These are phyloP conservation scores for Anser brachyrhynchus DNA, from an alignment of 2,113 vertebrate genomes.

Conservation along the genomic window DNA sequence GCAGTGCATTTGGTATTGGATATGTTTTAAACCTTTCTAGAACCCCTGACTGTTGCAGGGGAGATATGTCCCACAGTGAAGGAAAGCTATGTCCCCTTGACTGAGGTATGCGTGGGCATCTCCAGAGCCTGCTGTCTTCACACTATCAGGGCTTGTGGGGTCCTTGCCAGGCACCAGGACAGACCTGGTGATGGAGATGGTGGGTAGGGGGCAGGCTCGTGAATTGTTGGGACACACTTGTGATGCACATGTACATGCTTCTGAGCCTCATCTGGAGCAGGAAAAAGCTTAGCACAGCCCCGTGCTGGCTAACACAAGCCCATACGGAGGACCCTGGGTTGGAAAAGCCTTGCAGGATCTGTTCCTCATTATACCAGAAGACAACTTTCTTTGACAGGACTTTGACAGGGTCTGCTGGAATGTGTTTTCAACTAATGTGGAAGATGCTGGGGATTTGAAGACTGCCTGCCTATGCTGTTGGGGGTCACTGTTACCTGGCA, in stretches of 20 bases:
- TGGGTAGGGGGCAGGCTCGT: not conserved
- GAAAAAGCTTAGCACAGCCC: not conserved
- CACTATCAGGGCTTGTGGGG: not conserved
- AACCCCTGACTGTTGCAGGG: not conserved
- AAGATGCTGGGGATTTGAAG: not conserved
- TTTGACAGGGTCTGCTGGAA: not conserved
- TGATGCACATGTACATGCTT: not conserved
- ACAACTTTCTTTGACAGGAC: not conserved
- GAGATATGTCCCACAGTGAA: not conserved
- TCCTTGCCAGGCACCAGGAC: not conserved
- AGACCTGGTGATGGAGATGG: not conserved
- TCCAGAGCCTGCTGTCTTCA: not conserved
- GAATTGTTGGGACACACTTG: not conserved
- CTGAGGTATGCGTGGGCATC: not conserved
- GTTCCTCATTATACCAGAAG: not conserved
- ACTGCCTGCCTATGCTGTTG: rapidly evolving
- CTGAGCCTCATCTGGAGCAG: not conserved
- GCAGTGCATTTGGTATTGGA: not conserved
- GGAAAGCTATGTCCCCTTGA: not conserved
- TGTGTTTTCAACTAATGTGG: rapidly evolving
- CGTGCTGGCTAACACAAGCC: not conserved
- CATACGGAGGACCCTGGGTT: not conserved
- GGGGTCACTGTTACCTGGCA: not conserved
- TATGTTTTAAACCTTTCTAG: not conserved
- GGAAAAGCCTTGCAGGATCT: not conserved